Evolutionary conservation across 2,888 invertebrate species (phyloP).

Genomic region (Agonopterix subpropinquella): DNA sequence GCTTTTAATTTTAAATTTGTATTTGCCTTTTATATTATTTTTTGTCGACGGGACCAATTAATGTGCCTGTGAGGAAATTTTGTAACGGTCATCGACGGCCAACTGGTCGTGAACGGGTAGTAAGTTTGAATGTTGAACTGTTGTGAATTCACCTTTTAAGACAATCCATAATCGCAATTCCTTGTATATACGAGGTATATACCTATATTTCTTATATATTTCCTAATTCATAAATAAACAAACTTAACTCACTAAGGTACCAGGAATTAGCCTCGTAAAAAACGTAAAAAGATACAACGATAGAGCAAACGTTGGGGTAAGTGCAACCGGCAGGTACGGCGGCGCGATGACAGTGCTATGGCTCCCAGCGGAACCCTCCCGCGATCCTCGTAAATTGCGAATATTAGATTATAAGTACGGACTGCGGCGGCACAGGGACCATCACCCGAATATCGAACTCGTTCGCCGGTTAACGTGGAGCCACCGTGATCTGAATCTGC

Average conservation of each 20-base stretch:
- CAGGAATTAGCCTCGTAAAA: slow-evolving; percentile 17
- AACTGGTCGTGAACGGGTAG: too few relatives aligned
- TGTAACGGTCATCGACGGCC: too few relatives aligned
- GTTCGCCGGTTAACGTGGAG: slow-evolving; percentile 50
- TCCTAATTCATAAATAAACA: too few relatives aligned
- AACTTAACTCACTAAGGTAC: neutral
- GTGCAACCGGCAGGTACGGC: slow-evolving; percentile 60
- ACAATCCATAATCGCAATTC: too few relatives aligned
- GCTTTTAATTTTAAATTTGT: too few relatives aligned
- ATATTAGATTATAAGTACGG: slow-evolving; percentile 75
- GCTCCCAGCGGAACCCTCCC: slow-evolving; percentile 59
- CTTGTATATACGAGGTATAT: too few relatives aligned
- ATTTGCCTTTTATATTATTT: too few relatives aligned
- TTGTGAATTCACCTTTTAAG: too few relatives aligned
- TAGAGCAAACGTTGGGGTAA: slow-evolving; percentile 54
- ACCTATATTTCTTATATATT: too few relatives aligned
- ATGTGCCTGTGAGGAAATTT: too few relatives aligned
- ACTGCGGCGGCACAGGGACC: slow-evolving; percentile 60
- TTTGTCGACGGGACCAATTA: too few relatives aligned
- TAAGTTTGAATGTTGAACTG: too few relatives aligned
- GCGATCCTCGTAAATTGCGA: slow-evolving; percentile 73
- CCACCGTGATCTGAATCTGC: slow-evolving; percentile 67
- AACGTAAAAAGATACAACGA: slow-evolving; percentile 40
- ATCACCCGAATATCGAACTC: slow-evolving; percentile 66
- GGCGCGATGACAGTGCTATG: slow-evolving; percentile 66